A percentile compares a stretch with the other conserved stretches of the same genome.
phyloP scores from a whole-genome alignment of 2,888 invertebrate genomes.

The Agonopterix subpropinquella region DNA sequence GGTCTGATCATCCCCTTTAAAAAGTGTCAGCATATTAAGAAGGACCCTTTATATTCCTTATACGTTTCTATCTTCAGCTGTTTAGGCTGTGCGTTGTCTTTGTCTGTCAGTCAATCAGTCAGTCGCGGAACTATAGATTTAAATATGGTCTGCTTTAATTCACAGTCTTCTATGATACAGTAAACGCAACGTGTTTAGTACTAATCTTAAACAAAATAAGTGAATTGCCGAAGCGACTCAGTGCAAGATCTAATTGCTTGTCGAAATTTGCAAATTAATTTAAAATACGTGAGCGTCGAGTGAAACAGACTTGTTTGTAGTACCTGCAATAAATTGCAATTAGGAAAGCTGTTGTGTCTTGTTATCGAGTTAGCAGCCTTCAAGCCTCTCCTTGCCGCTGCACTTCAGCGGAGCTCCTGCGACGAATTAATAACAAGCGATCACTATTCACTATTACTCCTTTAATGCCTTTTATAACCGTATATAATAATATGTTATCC shows the following conservation, averaged over 20 bases:
- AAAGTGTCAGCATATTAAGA: no score
- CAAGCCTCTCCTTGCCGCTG: slow-evolving; percentile 45
- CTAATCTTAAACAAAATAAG: not conserved
- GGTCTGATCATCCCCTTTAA: no score
- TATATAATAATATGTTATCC: no score
- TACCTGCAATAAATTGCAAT: slow-evolving; percentile 76
- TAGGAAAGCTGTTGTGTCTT: slow-evolving; percentile 72
- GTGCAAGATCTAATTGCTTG: slow-evolving; percentile 45
- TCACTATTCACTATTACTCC: not conserved
- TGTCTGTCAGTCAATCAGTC: no score
- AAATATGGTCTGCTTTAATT: no score
- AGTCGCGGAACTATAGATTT: no score
- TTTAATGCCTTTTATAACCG: not conserved
- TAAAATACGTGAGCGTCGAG: slow-evolving; percentile 70
- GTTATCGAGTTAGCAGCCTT: slow-evolving; percentile 73
- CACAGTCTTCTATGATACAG: no score
- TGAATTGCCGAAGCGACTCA: slow-evolving; percentile 1
- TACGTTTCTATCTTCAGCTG: no score
- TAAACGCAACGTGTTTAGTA: no score
- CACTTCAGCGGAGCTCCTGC: slow-evolving; percentile 28
- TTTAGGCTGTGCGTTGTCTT: no score
- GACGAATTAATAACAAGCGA: slow-evolving; percentile 45
- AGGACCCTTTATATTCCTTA: no score
- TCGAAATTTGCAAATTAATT: slow-evolving; percentile 68
- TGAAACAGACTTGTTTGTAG: slow-evolving; percentile 66